Percentiles rank a stretch among this genome's conserved stretches.
Evolutionary conservation across 2,888 invertebrate species (phyloP).

Genomic region (Dryococelus australis): DNA sequence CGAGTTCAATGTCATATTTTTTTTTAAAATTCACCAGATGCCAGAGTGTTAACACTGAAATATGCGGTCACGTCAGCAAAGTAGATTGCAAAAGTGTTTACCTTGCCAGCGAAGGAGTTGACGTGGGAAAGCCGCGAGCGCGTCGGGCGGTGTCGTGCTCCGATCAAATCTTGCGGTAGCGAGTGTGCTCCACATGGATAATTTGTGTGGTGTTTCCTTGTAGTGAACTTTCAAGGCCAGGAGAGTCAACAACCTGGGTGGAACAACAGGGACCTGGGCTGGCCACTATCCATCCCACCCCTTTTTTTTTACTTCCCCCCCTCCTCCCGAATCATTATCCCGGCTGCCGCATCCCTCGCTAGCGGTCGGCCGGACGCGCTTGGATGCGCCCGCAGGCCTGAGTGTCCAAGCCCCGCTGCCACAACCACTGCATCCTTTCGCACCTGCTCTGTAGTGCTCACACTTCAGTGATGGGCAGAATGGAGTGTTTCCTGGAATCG

Average conservation of each 20-base stretch:
- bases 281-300: conserved; percentile 26
- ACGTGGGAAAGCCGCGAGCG: too few species aligned
- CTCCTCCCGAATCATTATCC: background rate
- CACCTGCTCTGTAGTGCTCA: too few species aligned
- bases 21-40: too few species aligned
- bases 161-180: background rate
- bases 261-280: background rate
- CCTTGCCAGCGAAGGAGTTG: too few species aligned
- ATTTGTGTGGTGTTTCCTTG: conserved; percentile 38
- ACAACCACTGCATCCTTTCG: background rate
- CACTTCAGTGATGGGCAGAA: too few species aligned
- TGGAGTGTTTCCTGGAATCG: too few species aligned
- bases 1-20: too few species aligned
- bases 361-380: background rate
- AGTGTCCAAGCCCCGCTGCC: background rate
- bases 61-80: too few species aligned
- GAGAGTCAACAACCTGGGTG: conserved; percentile 35
- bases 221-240: conserved; percentile 38
- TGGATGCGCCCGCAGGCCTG: background rate
- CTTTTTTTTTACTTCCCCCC: background rate
- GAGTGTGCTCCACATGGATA: conserved; percentile 29
- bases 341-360: background rate
- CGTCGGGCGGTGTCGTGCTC: background rate
- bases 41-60: too few species aligned
- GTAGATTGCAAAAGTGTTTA: too few species aligned